phyloP scores from a whole-genome alignment of 2,113 vertebrate genomes.

The Eclectus roratus region DNA sequence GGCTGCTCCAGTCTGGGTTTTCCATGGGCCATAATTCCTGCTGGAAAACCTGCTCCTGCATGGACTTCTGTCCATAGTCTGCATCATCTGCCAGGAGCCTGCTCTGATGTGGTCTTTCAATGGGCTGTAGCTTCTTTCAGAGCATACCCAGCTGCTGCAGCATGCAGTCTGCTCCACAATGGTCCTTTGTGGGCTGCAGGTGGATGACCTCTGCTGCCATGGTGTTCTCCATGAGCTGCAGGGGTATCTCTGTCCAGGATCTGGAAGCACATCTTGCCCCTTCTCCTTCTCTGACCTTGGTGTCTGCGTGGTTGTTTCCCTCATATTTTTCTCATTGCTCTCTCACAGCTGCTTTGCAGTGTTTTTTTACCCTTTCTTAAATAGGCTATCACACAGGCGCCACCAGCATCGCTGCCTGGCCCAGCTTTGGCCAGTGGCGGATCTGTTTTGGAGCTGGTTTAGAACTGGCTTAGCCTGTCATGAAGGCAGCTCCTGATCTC shows the following conservation, averaged over 20 bases:
- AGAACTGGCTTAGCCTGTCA: neutral
- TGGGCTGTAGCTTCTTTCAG: neutral
- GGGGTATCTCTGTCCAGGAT: neutral
- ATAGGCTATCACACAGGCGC: fast-evolving
- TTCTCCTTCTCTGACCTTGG: neutral
- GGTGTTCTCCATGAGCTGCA: neutral
- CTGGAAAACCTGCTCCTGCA: neutral
- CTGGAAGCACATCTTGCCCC: neutral
- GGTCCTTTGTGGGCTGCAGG: neutral
- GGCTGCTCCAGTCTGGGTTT: neutral
- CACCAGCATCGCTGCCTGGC: fast-evolving
- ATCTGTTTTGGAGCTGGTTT: neutral
- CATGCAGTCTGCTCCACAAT: neutral
- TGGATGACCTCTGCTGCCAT: neutral
- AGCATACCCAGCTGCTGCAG: neutral
- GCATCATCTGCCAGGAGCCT: neutral
- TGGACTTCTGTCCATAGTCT: neutral
- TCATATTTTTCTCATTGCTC: neutral
- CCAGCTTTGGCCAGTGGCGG: neutral
- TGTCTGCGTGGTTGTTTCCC: neutral
- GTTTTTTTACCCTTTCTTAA: neutral
- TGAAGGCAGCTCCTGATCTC: neutral
- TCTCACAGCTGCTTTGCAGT: neutral
- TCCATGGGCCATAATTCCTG: neutral
- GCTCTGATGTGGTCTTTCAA: neutral